Evolutionary conservation across 2,797 vertebrate species (phyloP).

Genomic region (Pogoniulus pusillus): DNA sequence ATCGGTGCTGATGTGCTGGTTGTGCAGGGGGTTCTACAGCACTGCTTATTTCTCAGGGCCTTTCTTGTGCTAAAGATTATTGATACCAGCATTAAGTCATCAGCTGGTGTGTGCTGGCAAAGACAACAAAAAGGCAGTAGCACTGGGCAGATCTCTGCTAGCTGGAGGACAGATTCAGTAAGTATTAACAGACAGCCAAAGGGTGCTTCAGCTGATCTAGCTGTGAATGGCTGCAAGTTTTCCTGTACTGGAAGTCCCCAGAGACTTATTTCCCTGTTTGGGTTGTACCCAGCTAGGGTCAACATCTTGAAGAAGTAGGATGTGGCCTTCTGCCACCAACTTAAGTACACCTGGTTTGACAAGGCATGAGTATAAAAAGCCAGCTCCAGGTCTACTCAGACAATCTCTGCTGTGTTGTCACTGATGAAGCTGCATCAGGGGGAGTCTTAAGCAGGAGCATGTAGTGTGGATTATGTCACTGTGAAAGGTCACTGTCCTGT

Average conservation of each 20-base stretch:
- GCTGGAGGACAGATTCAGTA: not conserved
- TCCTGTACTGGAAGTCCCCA: not conserved
- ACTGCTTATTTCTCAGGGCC: not conserved
- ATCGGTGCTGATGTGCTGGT: not conserved
- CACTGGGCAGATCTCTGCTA: not conserved
- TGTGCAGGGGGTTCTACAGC: conserved; percentile 8
- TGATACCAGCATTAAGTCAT: conserved; percentile 18
- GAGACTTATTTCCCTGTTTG: not conserved
- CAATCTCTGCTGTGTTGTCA: rapidly evolving
- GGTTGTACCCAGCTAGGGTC: not conserved
- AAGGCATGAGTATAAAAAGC: not conserved
- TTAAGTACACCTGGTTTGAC: not conserved
- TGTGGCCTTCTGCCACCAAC: not conserved
- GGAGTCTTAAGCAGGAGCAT: not conserved
- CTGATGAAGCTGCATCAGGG: not conserved
- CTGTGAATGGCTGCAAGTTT: not conserved
- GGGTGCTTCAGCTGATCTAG: not conserved
- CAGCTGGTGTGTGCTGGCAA: not conserved
- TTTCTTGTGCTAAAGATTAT: conserved; percentile 21
- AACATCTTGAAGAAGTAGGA: not conserved
- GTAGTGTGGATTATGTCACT: not conserved
- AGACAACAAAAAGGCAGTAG: not conserved
- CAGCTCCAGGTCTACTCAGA: rapidly evolving
- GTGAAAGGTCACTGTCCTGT: not conserved
- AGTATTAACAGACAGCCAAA: not conserved